phyloP scores from a whole-genome alignment of 2,113 vertebrate species.

The Collichthys lucidus region DNA sequence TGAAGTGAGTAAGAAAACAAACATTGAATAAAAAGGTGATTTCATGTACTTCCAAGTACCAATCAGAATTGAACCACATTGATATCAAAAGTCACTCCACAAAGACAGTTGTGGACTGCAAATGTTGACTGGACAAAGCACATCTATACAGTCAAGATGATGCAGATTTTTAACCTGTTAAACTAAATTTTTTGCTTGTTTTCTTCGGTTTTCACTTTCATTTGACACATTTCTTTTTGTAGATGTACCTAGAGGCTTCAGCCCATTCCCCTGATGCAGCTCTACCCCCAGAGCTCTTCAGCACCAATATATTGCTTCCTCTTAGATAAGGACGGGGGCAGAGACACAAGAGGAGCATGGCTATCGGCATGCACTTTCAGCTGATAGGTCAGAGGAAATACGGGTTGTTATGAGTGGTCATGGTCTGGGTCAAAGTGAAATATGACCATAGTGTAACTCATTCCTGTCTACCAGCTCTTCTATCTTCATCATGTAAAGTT shows the following conservation, averaged over 20 bases:
- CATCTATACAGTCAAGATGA: background rate
- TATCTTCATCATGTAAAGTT: background rate
- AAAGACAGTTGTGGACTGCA: no score
- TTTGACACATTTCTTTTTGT: background rate
- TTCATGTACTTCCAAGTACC: no score
- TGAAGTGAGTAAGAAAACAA: no score
- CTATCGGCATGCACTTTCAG: conserved; percentile 8
- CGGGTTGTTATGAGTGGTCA: conserved; percentile 28
- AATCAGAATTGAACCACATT: no score
- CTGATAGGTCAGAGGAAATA: conserved; percentile 40
- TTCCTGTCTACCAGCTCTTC: background rate
- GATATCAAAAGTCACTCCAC: no score
- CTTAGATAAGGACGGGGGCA: conserved; percentile 39
- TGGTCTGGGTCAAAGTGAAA: conserved; percentile 32
- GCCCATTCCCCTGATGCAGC: conserved; percentile 38
- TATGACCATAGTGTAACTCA: conserved; percentile 9
- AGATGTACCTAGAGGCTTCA: conserved; percentile 20
- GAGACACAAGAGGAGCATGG: conserved; percentile 18
- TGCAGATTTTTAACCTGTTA: background rate
- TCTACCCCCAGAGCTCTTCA: conserved; percentile 45
- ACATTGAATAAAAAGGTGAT: no score
- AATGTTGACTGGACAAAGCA: background rate
- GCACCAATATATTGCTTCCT: conserved; percentile 46
- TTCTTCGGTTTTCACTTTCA: no score
- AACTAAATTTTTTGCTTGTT: no score